phyloP scores from a whole-genome alignment of 2,888 invertebrate genomes.

The Polia nebulosa region DNA sequence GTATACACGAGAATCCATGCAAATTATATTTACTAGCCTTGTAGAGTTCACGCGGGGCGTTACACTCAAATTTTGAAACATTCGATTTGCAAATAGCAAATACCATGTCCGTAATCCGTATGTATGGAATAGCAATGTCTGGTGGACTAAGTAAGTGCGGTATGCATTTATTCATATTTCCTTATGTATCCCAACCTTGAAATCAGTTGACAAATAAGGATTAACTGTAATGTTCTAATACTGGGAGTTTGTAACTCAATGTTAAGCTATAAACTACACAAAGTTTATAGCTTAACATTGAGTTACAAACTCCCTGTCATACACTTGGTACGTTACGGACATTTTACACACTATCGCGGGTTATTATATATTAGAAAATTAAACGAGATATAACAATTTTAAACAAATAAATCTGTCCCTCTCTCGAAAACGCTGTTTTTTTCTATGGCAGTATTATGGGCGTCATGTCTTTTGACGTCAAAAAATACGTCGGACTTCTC shows the following conservation, averaged over 20 bases:
- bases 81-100: constrained; percentile 27
- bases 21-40: constrained; percentile 35
- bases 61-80: constrained; percentile 35
- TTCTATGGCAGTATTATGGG: no score
- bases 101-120: not conserved
- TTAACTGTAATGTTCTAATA: constrained; percentile 33
- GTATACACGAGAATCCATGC: constrained; percentile 8
- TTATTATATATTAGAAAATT: constrained; percentile 3
- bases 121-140: constrained; percentile 43
- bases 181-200: constrained; percentile 53
- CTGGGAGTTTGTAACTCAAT: constrained; percentile 6
- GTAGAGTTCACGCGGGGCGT: constrained; percentile 24
- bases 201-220: constrained; percentile 49
- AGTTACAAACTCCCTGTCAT: not conserved
- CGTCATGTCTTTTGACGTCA: no score
- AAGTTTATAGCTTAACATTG: constrained; percentile 22
- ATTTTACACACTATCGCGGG: not conserved
- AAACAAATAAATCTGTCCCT: no score
- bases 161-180: constrained; percentile 43
- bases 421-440: no score
- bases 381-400: no score
- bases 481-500: no score
- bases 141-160: constrained; percentile 24
- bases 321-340: not conserved
- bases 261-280: constrained; percentile 19